Percentiles rank a stretch among this genome's conserved stretches.
Conservation (phyloP, 2,113 vertebrate species). For the Corynorhinus townsendii region DNA sequence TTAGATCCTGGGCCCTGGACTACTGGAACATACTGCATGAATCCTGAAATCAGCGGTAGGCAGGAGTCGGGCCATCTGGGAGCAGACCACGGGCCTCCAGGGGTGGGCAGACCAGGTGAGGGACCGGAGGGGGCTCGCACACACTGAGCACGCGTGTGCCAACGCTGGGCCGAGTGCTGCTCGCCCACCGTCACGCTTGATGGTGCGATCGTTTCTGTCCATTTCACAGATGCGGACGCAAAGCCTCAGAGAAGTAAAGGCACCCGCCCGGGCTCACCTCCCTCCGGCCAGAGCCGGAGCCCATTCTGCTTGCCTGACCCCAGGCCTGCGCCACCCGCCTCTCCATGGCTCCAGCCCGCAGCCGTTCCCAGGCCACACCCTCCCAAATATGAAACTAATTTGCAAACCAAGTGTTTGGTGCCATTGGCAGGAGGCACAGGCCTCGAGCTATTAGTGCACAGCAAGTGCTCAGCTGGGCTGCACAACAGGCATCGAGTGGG, state of each 20-base stretch:
- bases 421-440: neutral
- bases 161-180: no score
- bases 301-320: neutral
- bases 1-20: neutral
- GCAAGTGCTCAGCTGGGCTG: neutral
- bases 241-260: neutral
- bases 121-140: accelerated
- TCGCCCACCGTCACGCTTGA: accelerated
- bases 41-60: neutral
- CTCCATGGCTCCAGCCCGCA: neutral
- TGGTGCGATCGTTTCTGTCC: accelerated
- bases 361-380: constrained; percentile 33
- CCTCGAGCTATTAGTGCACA: neutral
- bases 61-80: neutral
- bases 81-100: neutral
- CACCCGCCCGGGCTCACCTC: neutral
- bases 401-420: constrained; percentile 46
- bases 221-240: neutral
- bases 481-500: neutral
- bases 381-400: constrained; percentile 55
- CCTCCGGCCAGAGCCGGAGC: neutral
- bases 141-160: accelerated
- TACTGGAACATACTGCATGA: neutral
- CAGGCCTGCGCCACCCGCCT: neutral
- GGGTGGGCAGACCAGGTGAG: neutral